Base-by-base conservation (phyloP, 2,797 vertebrate genomes). In the Myotis vivesi region DNA sequence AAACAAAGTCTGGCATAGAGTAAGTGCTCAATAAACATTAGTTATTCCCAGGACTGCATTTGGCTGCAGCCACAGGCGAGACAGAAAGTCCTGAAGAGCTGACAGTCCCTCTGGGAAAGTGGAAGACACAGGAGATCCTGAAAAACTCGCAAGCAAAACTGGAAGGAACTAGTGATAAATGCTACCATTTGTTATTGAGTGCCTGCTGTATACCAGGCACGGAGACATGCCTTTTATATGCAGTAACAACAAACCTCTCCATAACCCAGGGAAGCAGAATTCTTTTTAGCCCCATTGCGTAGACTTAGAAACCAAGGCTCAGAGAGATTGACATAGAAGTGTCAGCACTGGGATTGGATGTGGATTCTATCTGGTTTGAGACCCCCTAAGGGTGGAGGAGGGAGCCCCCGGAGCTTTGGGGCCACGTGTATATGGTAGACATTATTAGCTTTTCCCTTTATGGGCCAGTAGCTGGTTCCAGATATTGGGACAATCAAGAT, bases 61-160 rank as follows among this genome's bases (percentile, higher is more conserved):
- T 16, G 68, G 23, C 9, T 0, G 0, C 17, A 76, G 85, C 59
- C 44, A n/a, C 0, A 1, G 28, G 38, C 3, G 16, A 6, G 44
- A 69, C 1, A 12, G 38, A 57, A 80, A 59, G 49, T 44, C 57
- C 80, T 2, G 2, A 73, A 57, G 55, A 44, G 13, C 12, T 9
- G 12, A 28, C 0, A 3, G 81, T 53, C 69, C 30, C 13, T 33
- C 5, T 2, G 28, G 23, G 49, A 72, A 41, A 72, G 79, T 11
- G 57, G 75, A 41, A 62, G 69, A 20, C 30, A 30, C 3, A 57
- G 79, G 13, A 16, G 41, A 81, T 68, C 10, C n/a, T 1, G 3
- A 25, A 38, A 87, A 41, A 20, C 69, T 75, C 30, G 36, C 25
- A 20, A 22, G 57, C 28, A n/a, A 53, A 55, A 33, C 44, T 5